Conservation (phyloP, 2,888 invertebrate genomes). For the Carabus problematicus region DNA sequence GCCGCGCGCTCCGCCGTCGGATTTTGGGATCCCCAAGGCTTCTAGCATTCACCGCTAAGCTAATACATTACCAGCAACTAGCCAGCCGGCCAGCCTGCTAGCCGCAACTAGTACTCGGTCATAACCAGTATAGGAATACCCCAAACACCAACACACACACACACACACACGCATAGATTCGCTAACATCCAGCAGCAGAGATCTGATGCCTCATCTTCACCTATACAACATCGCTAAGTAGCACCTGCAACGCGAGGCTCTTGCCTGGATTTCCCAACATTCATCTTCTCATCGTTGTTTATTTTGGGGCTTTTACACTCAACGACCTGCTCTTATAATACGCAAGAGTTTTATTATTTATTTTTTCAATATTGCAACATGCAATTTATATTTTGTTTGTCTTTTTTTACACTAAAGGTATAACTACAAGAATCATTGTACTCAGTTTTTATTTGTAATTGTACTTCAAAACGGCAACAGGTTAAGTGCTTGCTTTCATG, state of each 20-base stretch:
- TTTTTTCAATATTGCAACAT: background rate
- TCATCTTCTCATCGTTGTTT: slow-evolving; percentile 13
- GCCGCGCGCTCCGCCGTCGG: slow-evolving; percentile 48
- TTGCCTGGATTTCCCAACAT: slow-evolving; percentile 20
- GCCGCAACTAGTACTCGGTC: slow-evolving; percentile 40
- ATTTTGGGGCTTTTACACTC: slow-evolving; percentile 25
- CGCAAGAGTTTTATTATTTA: background rate
- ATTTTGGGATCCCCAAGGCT: slow-evolving; percentile 57
- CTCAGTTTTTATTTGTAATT: no score
- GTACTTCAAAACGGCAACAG: no score
- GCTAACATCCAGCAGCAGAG: background rate
- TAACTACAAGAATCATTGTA: no score
- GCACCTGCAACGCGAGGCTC: background rate
- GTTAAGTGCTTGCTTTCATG: no score
- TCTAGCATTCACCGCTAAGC: slow-evolving; percentile 36
- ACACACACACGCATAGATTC: no score
- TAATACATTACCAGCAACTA: background rate
- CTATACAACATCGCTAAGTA: slow-evolving; percentile 12
- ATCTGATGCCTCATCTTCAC: slow-evolving; percentile 10
- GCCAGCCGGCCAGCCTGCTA: slow-evolving; percentile 44
- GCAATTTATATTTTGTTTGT: no score
- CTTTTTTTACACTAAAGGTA: no score
- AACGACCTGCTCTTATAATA: slow-evolving; percentile 4
- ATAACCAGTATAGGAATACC: slow-evolving; percentile 46
- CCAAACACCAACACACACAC: slow-evolving; percentile 20